These are phyloP conservation scores for Luperina testacea DNA, from an alignment of 2,888 invertebrate species.

Conservation along the genomic window DNA sequence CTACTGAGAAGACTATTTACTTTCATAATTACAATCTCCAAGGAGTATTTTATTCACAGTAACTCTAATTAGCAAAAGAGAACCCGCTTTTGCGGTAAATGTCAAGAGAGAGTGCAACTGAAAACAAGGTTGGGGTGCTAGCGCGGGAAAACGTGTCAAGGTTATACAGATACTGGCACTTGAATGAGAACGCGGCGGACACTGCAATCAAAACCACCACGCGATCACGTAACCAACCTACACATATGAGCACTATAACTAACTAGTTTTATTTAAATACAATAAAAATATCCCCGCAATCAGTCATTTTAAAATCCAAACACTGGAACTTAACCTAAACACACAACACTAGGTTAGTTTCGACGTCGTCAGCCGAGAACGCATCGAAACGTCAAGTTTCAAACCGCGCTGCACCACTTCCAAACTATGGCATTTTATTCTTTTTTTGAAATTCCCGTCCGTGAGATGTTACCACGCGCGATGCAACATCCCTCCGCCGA, in stretches of 20 bases:
- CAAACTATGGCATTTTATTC: slow-evolving; percentile 85
- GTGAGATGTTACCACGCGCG: slow-evolving; percentile 77
- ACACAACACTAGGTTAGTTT: slow-evolving; percentile 74
- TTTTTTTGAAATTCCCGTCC: slow-evolving; percentile 82
- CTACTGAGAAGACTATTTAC: slow-evolving; percentile 27
- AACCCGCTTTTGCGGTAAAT: slow-evolving; percentile 82
- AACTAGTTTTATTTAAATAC: slow-evolving; percentile 52
- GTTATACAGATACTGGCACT: slow-evolving; percentile 79
- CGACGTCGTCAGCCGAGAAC: slow-evolving; percentile 62
- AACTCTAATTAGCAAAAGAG: slow-evolving; percentile 77
- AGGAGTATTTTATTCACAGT: slow-evolving; percentile 51
- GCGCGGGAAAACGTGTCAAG: slow-evolving; percentile 89
- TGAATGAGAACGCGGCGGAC: slow-evolving; percentile 80
- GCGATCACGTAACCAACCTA: slow-evolving; percentile 69
- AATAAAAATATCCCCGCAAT: slow-evolving; percentile 55
- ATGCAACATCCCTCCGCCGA: slow-evolving; percentile 84
- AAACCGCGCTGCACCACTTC: slow-evolving; percentile 77
- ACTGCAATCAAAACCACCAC: slow-evolving; percentile 78
- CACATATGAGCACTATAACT: slow-evolving; percentile 60
- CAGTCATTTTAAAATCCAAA: slow-evolving; percentile 60
- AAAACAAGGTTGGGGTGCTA: slow-evolving; percentile 85
- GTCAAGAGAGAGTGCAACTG: slow-evolving; percentile 86
- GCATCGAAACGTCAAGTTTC: slow-evolving; percentile 67
- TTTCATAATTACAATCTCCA: slow-evolving; percentile 49
- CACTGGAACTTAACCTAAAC: slow-evolving; percentile 74